phyloP scores from a whole-genome alignment of 2,888 invertebrate genomes.

The Melanotus villosus region DNA sequence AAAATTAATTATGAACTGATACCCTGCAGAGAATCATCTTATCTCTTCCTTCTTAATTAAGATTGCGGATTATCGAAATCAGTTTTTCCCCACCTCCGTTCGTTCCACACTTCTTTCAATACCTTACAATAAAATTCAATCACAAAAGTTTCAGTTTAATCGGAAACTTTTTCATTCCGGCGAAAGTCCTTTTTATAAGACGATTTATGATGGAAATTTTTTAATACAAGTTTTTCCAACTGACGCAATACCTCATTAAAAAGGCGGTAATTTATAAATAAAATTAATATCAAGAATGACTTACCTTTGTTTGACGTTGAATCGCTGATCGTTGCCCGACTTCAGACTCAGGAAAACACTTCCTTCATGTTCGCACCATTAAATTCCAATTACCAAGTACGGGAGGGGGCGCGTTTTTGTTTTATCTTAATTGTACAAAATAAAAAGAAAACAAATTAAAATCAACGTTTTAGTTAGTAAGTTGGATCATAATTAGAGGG shows the following conservation, averaged over 20 bases:
- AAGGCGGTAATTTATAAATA: background rate
- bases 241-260: background rate
- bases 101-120: conserved; percentile 7
- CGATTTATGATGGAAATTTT: conserved; percentile 12
- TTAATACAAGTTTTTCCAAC: background rate
- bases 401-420: too few species aligned
- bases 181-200: conserved; percentile 12
- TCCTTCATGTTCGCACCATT: too few species aligned
- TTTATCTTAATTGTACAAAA: too few species aligned
- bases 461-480: too few species aligned
- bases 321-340: too few species aligned
- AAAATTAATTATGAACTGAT: conserved; percentile 4
- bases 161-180: conserved; percentile 16
- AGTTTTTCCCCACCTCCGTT: conserved; percentile 1
- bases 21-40: background rate
- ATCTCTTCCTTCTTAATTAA: conserved; percentile 19
- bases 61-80: conserved; percentile 13
- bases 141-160: conserved; percentile 25
- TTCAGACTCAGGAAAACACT: too few species aligned
- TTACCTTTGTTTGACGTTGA: background rate
- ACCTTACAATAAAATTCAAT: conserved; percentile 30
- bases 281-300: background rate
- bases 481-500: too few species aligned
- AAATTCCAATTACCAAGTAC: too few species aligned
- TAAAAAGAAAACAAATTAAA: too few species aligned